phyloP scores from a whole-genome alignment of 2,888 invertebrate genomes.

The Andrena fulva region DNA sequence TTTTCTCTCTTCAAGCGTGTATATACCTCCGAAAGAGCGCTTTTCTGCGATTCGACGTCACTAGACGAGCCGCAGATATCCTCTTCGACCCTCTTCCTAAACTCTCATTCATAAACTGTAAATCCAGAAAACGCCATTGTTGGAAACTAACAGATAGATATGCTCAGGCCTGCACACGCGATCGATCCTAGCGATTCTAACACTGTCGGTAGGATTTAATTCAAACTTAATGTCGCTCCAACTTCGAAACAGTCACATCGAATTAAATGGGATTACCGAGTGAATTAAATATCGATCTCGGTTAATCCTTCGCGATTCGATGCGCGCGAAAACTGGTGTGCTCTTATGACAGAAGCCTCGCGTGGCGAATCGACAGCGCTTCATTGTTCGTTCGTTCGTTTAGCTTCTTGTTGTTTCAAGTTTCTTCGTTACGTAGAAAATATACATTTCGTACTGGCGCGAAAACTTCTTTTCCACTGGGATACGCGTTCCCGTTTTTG shows the following conservation, averaged over 20 bases:
- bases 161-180: neutral
- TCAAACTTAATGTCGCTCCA: neutral
- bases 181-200: neutral
- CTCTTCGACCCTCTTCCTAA: neutral
- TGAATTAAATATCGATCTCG: constrained; percentile 58
- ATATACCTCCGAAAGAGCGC: neutral
- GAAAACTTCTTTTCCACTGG: neutral
- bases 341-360: neutral
- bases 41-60: neutral
- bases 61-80: constrained; percentile 1
- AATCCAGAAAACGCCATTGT: neutral
- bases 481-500: neutral
- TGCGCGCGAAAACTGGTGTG: neutral
- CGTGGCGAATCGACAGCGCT: no score
- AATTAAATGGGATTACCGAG: constrained; percentile 53
- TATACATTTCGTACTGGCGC: neutral
- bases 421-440: no score
- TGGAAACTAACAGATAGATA: neutral
- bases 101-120: neutral
- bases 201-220: neutral
- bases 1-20: neutral
- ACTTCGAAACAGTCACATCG: constrained; percentile 34
- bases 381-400: no score
- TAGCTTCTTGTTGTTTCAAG: no score
- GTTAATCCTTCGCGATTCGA: neutral